Evolutionary conservation across 2,888 invertebrate species (phyloP).

Genomic region (Drosophila paramelanica): DNA sequence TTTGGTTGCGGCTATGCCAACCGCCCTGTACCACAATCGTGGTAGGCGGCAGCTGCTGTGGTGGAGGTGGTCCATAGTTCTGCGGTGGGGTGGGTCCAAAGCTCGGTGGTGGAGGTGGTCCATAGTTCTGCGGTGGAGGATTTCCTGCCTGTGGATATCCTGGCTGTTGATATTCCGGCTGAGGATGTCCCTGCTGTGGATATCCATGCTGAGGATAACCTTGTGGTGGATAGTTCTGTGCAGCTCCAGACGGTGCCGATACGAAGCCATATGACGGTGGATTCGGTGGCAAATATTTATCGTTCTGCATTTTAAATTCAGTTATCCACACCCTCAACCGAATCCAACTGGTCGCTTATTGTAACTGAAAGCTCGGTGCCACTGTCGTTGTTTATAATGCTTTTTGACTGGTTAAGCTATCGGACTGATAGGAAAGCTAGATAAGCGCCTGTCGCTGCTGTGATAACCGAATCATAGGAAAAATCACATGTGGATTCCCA

Average conservation of each 20-base stretch:
- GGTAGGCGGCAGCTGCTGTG: constrained; percentile 6
- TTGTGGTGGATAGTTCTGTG: constrained; percentile 12
- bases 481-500: constrained; percentile 1
- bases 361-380: constrained; percentile 29
- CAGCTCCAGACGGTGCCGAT: constrained; percentile 18
- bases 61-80: constrained; percentile 19
- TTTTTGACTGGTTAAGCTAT: not conserved
- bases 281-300: constrained; percentile 42
- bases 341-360: not conserved
- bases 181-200: constrained; percentile 26
- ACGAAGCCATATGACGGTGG: constrained; percentile 32
- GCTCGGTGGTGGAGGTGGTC: constrained; percentile 24
- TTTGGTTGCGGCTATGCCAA: constrained; percentile 46
- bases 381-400: constrained; percentile 18
- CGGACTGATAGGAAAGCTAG: constrained; percentile 17
- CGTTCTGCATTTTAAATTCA: constrained; percentile 60
- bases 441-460: constrained; percentile 22
- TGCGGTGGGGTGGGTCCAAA: constrained; percentile 29
- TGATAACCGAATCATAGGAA: constrained; percentile 25
- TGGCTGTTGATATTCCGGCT: constrained; percentile 26
- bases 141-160: constrained; percentile 25
- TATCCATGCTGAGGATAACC: constrained; percentile 36
- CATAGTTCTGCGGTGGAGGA: constrained; percentile 37
- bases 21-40: constrained; percentile 20
- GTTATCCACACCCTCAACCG: constrained; percentile 1